phyloP scores from a whole-genome alignment of 1,140 invertebrate species.

The Belonocnema kinseyi region DNA sequence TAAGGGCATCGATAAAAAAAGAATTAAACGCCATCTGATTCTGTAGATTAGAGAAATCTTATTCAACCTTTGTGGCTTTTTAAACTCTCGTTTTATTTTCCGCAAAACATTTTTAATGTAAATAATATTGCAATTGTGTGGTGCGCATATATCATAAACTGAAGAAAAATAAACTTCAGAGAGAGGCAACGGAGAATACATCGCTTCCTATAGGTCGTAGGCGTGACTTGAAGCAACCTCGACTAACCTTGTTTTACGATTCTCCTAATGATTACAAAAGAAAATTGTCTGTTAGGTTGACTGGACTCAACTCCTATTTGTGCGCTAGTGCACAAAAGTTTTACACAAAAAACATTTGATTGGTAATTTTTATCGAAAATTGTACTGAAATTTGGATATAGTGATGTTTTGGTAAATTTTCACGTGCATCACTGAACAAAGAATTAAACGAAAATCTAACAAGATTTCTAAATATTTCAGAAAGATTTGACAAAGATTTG shows the following conservation, averaged over 20 bases:
- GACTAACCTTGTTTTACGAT: constrained; percentile 17
- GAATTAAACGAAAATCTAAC: no score
- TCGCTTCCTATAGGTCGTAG: constrained; percentile 49
- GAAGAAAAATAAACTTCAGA: not conserved
- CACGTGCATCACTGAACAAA: no score
- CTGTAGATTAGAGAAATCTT: not conserved
- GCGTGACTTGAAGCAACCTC: constrained; percentile 47
- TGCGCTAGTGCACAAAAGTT: not conserved
- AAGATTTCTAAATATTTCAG: no score
- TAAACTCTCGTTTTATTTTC: not conserved
- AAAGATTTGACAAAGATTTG: no score
- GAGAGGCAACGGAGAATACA: not conserved
- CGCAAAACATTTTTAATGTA: not conserved
- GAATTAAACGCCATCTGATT: not conserved
- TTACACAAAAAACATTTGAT: not conserved
- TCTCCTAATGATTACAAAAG: constrained; percentile 3
- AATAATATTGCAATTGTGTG: not conserved
- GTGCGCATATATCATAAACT: not conserved
- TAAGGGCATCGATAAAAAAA: not conserved
- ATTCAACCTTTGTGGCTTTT: not conserved
- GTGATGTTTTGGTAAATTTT: no score
- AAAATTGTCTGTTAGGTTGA: not conserved
- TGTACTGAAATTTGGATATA: no score
- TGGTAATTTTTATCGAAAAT: no score
- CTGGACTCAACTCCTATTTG: not conserved